phyloP scores from a whole-genome alignment of 2,113 vertebrate genomes.

The Spilogale gracilis region DNA sequence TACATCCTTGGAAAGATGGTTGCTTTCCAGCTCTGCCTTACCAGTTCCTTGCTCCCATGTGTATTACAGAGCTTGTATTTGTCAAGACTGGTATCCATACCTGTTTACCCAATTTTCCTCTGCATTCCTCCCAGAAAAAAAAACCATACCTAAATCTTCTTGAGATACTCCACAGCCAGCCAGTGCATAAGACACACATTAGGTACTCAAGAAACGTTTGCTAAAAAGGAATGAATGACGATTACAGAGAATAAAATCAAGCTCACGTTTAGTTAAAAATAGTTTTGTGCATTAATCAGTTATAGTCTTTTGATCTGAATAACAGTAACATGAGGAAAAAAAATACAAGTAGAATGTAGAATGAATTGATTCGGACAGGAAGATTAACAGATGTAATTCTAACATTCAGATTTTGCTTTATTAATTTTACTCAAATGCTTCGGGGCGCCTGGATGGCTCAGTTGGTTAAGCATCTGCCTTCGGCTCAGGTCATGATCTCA shows the following conservation, averaged over 20 bases:
- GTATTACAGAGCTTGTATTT: not conserved
- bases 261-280: conserved; percentile 10
- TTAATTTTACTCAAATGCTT: not conserved
- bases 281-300: not conserved
- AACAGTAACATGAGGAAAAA: not conserved
- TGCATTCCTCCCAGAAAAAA: not conserved
- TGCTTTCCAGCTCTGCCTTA: not conserved
- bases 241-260: conserved; percentile 37
- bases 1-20: not conserved
- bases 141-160: not conserved
- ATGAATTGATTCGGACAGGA: not conserved
- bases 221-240: conserved; percentile 23
- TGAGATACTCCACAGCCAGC: not conserved
- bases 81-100: not conserved
- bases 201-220: not conserved
- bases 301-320: conserved; percentile 27
- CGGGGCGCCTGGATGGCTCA: not conserved
- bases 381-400: not conserved
- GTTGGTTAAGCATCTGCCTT: not conserved
- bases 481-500: not conserved
- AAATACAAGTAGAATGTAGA: not conserved
- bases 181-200: not conserved
- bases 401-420: conserved; percentile 12
- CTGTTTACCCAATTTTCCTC: not conserved
- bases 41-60: not conserved